Base-by-base conservation (phyloP, 2,797 vertebrate species). In the Acipenser oxyrinchus region DNA sequence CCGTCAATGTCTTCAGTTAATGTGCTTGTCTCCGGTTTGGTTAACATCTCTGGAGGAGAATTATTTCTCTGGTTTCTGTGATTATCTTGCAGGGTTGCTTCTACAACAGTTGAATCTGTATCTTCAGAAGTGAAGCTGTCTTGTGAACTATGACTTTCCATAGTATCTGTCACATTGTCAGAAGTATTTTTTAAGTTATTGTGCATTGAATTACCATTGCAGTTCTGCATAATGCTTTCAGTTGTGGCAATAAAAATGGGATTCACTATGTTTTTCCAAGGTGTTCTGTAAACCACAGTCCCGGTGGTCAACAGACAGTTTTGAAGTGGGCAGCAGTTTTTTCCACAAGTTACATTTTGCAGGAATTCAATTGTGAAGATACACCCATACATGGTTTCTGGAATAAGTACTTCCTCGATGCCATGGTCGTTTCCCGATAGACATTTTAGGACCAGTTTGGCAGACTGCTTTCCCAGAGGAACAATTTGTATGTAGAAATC, bases 401-500 rank as follows among this genome's bases (percentile, higher is more conserved):
- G 79, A 64, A 93, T 76, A 49, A 85, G 72, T 77, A 94, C 79
- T 74, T 93, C 91, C 63, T 89, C 83, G 1, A 92, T 79, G 53
- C 87, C 89, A 68, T 85, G 84, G 58, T 91, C 91, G 15, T 86
- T 88, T 76, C 74, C 75, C 6, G 88, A 88, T 77, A 93, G 83
- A 73, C 91, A 92, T 89, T 93, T 93, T 86, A 93, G 83, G 49
- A 92, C 89, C 13, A 93, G 81, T 69, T 88, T 92, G 66, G 84
- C 90, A 10, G 86, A 73, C 73, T 89, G 91, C 65, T 81, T 87
- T 66, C 90, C 87, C 64, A 88, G 74, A 8, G 88, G 89, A 8
- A 90, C 86, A 10, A 93, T 78, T 77, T 93, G 93, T 6, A 94
- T 77, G 75, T 92, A 92, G 79, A 94, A 94, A 80, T 94, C 91